Conservation (phyloP, 1,140 invertebrate genomes). For the Drosophila rhopaloa region DNA sequence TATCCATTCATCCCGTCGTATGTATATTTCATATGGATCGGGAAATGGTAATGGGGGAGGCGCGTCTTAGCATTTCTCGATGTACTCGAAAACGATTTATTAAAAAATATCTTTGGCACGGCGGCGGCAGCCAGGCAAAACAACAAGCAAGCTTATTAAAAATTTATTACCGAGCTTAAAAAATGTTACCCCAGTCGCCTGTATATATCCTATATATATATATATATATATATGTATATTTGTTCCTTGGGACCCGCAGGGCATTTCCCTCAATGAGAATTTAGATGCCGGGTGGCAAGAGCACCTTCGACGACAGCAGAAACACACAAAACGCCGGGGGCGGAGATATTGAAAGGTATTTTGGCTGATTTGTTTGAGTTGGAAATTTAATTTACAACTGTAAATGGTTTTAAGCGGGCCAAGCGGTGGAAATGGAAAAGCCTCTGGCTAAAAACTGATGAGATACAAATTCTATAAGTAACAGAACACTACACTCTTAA, state of each 20-base stretch:
- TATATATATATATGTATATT: constrained; percentile 7
- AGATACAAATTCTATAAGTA: no score
- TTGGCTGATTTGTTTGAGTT: constrained; percentile 82
- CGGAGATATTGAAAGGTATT: constrained; percentile 81
- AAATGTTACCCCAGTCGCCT: constrained; percentile 79
- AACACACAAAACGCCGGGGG: constrained; percentile 37
- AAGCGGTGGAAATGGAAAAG: constrained; percentile 12
- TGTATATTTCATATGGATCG: constrained; percentile 54
- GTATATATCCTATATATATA: not conserved
- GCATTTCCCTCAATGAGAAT: constrained; percentile 40
- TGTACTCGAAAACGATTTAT: constrained; percentile 82
- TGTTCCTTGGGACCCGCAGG: constrained; percentile 46
- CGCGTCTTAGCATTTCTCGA: constrained; percentile 77
- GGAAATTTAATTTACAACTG: constrained; percentile 82
- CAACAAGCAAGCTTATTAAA: constrained; percentile 83
- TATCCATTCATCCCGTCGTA: constrained; percentile 53
- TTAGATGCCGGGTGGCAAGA: constrained; percentile 7
- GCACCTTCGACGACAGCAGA: constrained; percentile 41
- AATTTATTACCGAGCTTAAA: constrained; percentile 82
- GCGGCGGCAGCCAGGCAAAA: constrained; percentile 54
- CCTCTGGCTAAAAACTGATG: not conserved
- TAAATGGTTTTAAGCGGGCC: constrained; percentile 68
- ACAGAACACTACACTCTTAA: no score
- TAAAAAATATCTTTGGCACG: constrained; percentile 82
- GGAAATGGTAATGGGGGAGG: constrained; percentile 27